Percentiles rank a stretch among this genome's conserved stretches.
Conservation (phyloP, 2,113 vertebrate genomes). For the Carollia perspicillata region DNA sequence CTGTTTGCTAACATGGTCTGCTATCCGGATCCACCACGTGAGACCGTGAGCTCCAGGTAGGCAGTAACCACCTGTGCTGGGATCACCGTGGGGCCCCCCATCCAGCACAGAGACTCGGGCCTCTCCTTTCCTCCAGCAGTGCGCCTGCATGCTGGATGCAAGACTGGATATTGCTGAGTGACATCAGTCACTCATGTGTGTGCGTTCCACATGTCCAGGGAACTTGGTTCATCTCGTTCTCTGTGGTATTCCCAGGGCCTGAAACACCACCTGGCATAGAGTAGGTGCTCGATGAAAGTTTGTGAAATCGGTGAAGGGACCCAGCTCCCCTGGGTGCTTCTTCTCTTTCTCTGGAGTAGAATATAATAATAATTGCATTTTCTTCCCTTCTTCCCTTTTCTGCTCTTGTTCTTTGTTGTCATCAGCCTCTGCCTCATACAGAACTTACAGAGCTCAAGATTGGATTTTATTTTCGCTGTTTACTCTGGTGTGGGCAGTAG, state of each 20-base stretch:
- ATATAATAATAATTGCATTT: background rate
- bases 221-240: background rate
- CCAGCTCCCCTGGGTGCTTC: no score
- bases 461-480: background rate
- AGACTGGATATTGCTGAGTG: no score
- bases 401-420: background rate
- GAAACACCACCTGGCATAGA: background rate
- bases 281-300: background rate
- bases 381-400: background rate
- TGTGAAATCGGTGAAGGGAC: background rate
- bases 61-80: accelerated
- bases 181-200: no score
- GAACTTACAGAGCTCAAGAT: background rate
- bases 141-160: no score
- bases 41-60: background rate
- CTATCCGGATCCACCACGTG: background rate
- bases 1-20: background rate
- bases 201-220: background rate
- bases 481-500: no score
- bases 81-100: background rate
- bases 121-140: background rate
- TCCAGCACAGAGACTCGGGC: background rate
- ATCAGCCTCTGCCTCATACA: background rate
- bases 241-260: background rate
- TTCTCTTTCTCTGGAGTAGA: background rate